Evolutionary conservation across 2,888 invertebrate genomes (phyloP), one percentile per base, ranked within the genome.

Genomic region (Hirtodrosophila alboralis): DNA sequence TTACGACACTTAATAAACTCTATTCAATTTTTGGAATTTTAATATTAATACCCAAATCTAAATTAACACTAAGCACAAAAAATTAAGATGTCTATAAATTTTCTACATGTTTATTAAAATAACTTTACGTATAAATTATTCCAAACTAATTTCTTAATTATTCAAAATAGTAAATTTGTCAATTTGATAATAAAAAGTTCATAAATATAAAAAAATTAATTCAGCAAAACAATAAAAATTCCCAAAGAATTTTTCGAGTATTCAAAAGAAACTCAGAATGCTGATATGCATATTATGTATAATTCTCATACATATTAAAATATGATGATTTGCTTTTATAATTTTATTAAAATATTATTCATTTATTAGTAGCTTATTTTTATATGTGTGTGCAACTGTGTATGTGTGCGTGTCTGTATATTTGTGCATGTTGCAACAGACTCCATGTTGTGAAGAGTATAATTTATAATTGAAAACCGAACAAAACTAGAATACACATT

Each of bases 381-480:
- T 27, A 10, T 47, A 8, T 41, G n/a, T 41, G 40, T 56, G 28
- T 56, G 21, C 47, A 2, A 38, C 14, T 48, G 10, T 44, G 40
- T 68, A 47, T 60, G 63, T 66, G 51, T 65, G 58, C 59, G 54
- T 64, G 41, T 64, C 26, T 66, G 12, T 54, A 23, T 61, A 47
- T 51, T 54, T 65, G 67, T 78, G 88, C 88, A 87, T 88, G 88
- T 86, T 87, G 87, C 87, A 86, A 84, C 88, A 69, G 69, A 71
- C 68, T 78, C 44, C 58, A 60, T 76, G 68, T 77, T 59, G 31
- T 65, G 27, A 36, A 37, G 31, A 61, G 34, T 12, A 7, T 38
- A 31, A n/a, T 34, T 30, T 52, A 26, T 64, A 47, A 47, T 70
- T 40, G 30, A 21, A 27, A 16, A 13, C 8, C 21, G 16, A n/a